Percentiles rank a stretch among this genome's conserved stretches.
These are phyloP conservation scores for Drosophila anceps DNA, from an alignment of 2,888 invertebrate species.

Conservation along the genomic window DNA sequence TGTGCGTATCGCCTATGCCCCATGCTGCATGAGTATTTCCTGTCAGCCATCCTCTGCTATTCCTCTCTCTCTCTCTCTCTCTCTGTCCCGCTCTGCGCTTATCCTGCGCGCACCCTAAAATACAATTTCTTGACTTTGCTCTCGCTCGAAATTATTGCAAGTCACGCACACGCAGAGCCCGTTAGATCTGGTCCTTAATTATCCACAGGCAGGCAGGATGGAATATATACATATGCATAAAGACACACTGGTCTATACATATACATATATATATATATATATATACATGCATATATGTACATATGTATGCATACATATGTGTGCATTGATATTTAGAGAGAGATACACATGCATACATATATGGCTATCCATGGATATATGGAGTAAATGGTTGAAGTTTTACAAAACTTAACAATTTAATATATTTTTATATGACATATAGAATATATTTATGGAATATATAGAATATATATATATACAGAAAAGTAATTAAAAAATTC, in stretches of 20 bases:
- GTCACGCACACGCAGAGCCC: slow-evolving; percentile 67
- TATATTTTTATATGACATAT: no score
- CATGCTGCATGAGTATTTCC: slow-evolving; percentile 59
- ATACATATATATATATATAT: neutral
- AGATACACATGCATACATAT: no score
- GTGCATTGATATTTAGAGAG: no score
- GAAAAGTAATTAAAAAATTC: no score
- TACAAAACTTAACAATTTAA: no score
- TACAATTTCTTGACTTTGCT: slow-evolving; percentile 65
- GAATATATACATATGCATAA: neutral
- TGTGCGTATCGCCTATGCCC: no score
- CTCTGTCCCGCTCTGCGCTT: slow-evolving; percentile 8
- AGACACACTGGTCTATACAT: neutral
- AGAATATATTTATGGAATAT: no score
- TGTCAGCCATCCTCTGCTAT: slow-evolving; percentile 29
- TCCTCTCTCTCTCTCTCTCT: neutral
- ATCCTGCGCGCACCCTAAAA: slow-evolving; percentile 66
- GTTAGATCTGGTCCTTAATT: slow-evolving; percentile 68
- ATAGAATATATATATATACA: no score
- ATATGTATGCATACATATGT: neutral
- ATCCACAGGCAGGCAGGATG: slow-evolving; percentile 34
- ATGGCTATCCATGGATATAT: no score
- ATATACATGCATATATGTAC: neutral
- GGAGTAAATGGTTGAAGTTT: no score
- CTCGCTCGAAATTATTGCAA: slow-evolving; percentile 53